Conservation (phyloP, 2,888 invertebrate genomes). For the Campoletis raptor region DNA sequence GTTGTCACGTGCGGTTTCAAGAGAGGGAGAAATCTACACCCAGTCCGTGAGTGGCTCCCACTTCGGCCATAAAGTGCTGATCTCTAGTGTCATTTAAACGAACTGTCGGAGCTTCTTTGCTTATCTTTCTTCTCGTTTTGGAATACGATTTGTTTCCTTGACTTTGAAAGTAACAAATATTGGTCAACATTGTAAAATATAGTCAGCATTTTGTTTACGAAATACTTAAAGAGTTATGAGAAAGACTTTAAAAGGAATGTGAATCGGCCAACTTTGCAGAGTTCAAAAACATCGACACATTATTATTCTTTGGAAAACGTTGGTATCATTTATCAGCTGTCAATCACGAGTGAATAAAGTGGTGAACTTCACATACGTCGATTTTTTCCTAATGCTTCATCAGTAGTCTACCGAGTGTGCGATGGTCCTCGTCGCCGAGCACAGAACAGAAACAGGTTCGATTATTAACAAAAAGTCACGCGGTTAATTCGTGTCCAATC, state of each 20-base stretch:
- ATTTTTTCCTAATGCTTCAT: not conserved
- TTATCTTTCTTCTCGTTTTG: not conserved
- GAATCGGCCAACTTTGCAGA: not conserved
- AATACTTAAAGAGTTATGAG: not conserved
- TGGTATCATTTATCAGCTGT: not conserved
- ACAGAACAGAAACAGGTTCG: not conserved
- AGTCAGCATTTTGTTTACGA: not conserved
- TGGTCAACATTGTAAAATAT: not conserved
- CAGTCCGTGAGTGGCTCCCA: no score
- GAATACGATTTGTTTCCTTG: not conserved
- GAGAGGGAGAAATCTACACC: no score
- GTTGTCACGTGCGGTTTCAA: no score
- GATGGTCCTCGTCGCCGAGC: not conserved
- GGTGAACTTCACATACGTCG: not conserved
- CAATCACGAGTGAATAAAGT: constrained; percentile 4
- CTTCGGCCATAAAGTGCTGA: no score
- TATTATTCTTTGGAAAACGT: not conserved
- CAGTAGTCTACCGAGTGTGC: not conserved
- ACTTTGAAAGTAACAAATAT: not conserved
- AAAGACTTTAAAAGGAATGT: not conserved
- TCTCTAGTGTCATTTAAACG: no score
- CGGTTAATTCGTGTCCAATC: constrained; percentile 37
- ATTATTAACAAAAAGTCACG: not conserved
- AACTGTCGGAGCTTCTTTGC: no score
- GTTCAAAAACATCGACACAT: not conserved